Percentiles rank a stretch among this genome's conserved stretches.
These are phyloP conservation scores for Dryadula phaetusa DNA, from an alignment of 2,888 invertebrate genomes.

Conservation along the genomic window DNA sequence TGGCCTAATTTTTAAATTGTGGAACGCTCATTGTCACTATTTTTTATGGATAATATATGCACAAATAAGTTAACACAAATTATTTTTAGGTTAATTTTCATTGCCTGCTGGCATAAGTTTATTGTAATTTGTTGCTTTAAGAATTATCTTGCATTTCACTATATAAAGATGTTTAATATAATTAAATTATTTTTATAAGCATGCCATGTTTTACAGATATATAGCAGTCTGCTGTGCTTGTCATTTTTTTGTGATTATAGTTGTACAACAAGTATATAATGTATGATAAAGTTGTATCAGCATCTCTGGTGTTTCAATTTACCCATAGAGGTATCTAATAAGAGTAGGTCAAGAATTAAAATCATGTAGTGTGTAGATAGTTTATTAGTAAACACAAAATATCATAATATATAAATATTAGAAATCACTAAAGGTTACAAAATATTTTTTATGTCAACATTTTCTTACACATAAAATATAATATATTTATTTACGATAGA, in stretches of 20 bases:
- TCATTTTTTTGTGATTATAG: constrained; percentile 43
- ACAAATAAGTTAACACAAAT: constrained; percentile 28
- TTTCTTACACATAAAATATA: constrained; percentile 23
- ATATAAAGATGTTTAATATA: constrained; percentile 11
- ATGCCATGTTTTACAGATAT: constrained; percentile 36
- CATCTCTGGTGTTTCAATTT: constrained; percentile 22
- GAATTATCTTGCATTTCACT: constrained; percentile 18
- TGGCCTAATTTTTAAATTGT: constrained; percentile 33
- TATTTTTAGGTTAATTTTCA: constrained; percentile 10
- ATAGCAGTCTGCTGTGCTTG: constrained; percentile 42
- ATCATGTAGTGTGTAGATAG: constrained; percentile 48
- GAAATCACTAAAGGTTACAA: constrained; percentile 52
- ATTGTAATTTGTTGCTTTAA: constrained; percentile 26
- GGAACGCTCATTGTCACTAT: constrained; percentile 15
- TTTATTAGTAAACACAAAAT: constrained; percentile 57
- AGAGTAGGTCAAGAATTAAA: constrained; percentile 9
- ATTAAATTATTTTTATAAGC: constrained; percentile 28
- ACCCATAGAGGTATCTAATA: not conserved
- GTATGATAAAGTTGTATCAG: constrained; percentile 37
- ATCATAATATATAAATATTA: constrained; percentile 56
- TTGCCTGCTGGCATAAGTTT: constrained; percentile 25
- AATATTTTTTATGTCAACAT: constrained; percentile 46
- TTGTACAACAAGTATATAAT: constrained; percentile 39
- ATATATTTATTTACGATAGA: constrained; percentile 17
- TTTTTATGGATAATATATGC: constrained; percentile 16